A percentile compares a stretch with the other conserved stretches of the same genome.
phyloP scores from a whole-genome alignment of 2,797 vertebrate species.

The Myotis pilosus region DNA sequence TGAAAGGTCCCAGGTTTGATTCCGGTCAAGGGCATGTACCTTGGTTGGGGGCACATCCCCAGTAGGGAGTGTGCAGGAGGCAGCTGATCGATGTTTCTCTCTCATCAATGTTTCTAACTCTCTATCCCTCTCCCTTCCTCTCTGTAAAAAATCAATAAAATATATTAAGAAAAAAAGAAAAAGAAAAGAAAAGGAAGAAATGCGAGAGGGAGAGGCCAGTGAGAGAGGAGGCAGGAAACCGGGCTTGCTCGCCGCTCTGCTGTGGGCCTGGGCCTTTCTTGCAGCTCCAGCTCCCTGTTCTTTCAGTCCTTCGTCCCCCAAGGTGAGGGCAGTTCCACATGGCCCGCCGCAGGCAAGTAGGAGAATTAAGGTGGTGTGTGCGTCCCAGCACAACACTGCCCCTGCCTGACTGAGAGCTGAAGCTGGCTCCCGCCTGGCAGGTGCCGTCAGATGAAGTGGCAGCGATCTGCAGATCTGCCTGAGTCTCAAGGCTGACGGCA shows the following conservation, averaged over 20 bases:
- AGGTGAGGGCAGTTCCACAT: not conserved
- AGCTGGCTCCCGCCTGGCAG: rapidly evolving
- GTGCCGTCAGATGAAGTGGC: not conserved
- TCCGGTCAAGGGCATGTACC: too few relatives aligned
- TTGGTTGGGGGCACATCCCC: too few relatives aligned
- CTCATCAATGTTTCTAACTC: too few relatives aligned
- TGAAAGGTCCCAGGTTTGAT: too few relatives aligned
- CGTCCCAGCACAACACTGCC: not conserved
- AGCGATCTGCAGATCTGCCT: not conserved
- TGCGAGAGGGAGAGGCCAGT: too few relatives aligned
- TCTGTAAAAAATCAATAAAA: too few relatives aligned
- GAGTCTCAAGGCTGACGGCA: not conserved
- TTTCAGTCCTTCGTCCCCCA: not conserved
- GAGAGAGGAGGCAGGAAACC: not conserved
- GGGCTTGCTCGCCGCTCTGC: not conserved
- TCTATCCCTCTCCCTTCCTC: too few relatives aligned
- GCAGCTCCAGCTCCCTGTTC: not conserved
- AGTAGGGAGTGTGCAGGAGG: too few relatives aligned
- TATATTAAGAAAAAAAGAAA: too few relatives aligned
- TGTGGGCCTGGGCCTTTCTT: not conserved
- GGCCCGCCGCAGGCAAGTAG: too few relatives aligned
- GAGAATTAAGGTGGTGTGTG: not conserved
- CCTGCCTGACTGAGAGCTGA: not conserved
- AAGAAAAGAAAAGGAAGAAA: not conserved
- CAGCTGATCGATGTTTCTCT: too few relatives aligned